Base-by-base conservation (phyloP, 53 echinoderm and acorn worm species). In the Actinopyga echinites region DNA sequence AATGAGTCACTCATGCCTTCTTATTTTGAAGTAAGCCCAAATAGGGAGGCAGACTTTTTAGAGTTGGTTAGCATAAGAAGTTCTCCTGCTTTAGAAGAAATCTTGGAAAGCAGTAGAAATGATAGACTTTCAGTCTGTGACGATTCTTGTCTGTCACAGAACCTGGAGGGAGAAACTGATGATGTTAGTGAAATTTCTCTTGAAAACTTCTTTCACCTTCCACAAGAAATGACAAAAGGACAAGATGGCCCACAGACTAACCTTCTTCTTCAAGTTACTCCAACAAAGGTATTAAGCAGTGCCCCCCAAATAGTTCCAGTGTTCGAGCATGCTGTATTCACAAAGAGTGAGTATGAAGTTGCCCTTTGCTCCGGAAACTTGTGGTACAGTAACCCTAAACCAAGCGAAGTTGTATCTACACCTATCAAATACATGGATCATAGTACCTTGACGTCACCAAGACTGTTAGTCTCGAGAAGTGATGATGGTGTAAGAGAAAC, bases 261-360 rank as follows among this genome's bases (percentile, higher is more conserved):
- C 42, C n/a, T 23, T 9, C 28, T 71, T 21, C 42, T 71, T 3
- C 15, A 25, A 10, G 36, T 71, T 44, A 71, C 71, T 13, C 71
- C 71, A 23, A 40, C 71, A 15, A 42, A 38, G 11, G 36, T 71
- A 23, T 44, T 71, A 23, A 3, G 24, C 13, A 40, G 71, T 44
- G 42, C 71, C n/a, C 71, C 71, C 3, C 71, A 23, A 26, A 11
- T 71, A 26, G 42, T 71, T 40, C 71, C 71, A 44, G 71, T 26
- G 13, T 42, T 43, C 12, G 24, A 40, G 44, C 66, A 66, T 36
- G 42, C 22, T n/a, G 23, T 8, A 42, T n/a, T 25, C n/a, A 7
- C 43, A 20, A 71, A 24, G 25, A 42, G 24, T 6, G 71, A 71
- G 44, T 71, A 40, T 42, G 71, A 71, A 40, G 26, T 71, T 71